phyloP scores from a whole-genome alignment of 2,113 vertebrate species.

The Salvelinus alpinus region DNA sequence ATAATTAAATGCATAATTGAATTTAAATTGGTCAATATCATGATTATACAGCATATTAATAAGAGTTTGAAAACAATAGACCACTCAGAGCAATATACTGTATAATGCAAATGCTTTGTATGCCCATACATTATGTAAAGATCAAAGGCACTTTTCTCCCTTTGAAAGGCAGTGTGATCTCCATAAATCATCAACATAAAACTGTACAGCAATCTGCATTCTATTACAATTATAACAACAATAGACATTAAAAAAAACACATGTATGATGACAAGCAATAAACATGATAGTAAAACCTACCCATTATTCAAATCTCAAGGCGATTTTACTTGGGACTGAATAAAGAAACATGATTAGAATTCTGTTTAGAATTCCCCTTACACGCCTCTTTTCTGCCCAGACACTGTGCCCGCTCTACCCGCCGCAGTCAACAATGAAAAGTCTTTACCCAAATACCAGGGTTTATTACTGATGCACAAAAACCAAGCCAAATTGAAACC shows the following conservation, averaged over 20 bases:
- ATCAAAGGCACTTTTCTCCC: background rate
- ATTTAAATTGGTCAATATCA: constrained; percentile 17
- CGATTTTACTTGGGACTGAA: no score
- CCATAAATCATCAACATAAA: background rate
- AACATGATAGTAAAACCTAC: background rate
- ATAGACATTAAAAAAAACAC: background rate
- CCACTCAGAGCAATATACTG: constrained; percentile 24
- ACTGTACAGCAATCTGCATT: background rate
- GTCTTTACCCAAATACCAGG: constrained; percentile 25
- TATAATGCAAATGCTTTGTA: constrained; percentile 14
- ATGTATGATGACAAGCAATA: background rate
- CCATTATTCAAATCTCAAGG: no score
- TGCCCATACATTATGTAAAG: constrained; percentile 1
- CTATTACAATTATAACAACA: background rate
- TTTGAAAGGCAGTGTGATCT: background rate
- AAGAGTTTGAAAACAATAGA: constrained; percentile 10
- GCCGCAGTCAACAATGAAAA: constrained; percentile 17
- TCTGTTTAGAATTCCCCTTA: constrained; percentile 16
- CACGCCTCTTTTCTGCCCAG: constrained; percentile 7
- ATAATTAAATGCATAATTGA: constrained; percentile 32
- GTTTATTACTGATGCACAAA: constrained; percentile 24
- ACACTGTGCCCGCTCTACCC: background rate
- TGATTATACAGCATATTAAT: constrained; percentile 26
- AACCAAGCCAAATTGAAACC: constrained; percentile 12
- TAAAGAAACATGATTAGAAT: constrained; percentile 14